Base-by-base conservation (phyloP, 2,113 vertebrate genomes). In the Dendrocopos noguchii region DNA sequence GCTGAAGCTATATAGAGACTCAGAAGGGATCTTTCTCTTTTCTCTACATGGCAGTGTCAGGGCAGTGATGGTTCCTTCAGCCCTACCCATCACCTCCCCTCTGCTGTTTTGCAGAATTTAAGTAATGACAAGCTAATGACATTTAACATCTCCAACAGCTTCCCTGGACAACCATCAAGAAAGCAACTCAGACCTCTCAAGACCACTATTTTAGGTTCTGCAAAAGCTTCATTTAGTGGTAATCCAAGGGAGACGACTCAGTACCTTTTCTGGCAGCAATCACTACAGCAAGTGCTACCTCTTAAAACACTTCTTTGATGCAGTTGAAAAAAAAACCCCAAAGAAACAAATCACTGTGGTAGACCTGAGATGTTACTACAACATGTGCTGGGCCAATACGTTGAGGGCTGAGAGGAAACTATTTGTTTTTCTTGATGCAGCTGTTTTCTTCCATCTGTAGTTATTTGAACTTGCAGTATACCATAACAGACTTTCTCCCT, bases 381-480 rank as follows among this genome's bases (percentile, higher is more conserved):
- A n/a, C 20, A 34, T 57, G 33, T 36, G 15, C 72, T 85, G 56
- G 52, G 29, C 18, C 24, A 66, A 12, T 71, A 5, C 3, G 33
- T 71, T 93, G 88, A 31, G n/a, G 44, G 12, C 33, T 90, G 52
- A 86, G 50, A 66, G 47, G 42, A 83, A 88, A 39, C n/a, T 92
- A 24, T 34, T 42, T 20, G 15, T 80, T 92, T 89, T 71, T n/a
- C 77, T 75, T 87, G 22, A 24, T 91, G 59, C 85, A 88, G 73
- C 79, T 87, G 29, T 87, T 88, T 95, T 95, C 31, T 94, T n/a
- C 56, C 65, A 74, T 80, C 65, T 84, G 73, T 56, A 67, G 76
- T 70, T 36, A 31, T 78, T 82, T 83, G 36, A 53, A 68, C 20
- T 84, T 80, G 24, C 34, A 16, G 6, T 84, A 59, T 67, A 55